Percentiles rank a stretch among this genome's conserved stretches.
These are phyloP conservation scores for Oriolus oriolus DNA, from an alignment of 2,113 vertebrate genomes.

Conservation along the genomic window DNA sequence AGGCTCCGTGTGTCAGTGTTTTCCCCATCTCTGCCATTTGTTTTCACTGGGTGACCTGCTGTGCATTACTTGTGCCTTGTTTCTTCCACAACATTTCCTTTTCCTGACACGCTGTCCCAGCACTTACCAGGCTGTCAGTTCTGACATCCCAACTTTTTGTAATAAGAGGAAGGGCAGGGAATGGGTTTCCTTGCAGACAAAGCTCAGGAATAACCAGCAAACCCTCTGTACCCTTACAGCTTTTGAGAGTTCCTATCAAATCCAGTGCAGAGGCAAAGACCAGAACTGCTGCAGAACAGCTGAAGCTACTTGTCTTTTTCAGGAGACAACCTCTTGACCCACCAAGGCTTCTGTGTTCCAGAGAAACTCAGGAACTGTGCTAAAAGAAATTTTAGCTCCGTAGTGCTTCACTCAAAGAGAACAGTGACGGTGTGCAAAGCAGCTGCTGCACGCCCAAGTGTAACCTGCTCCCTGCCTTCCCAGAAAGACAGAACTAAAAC, in stretches of 20 bases:
- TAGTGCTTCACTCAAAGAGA: not conserved
- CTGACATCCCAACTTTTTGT: constrained; percentile 3
- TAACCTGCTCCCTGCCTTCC: not conserved
- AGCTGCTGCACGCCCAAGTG: not conserved
- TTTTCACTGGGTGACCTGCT: not conserved
- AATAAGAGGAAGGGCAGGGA: not conserved
- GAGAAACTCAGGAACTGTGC: not conserved
- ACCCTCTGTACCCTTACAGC: not conserved
- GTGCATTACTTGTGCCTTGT: not conserved
- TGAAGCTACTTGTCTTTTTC: not conserved
- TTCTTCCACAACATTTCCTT: constrained; percentile 10
- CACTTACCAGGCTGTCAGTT: not conserved
- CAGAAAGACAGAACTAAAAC: not conserved
- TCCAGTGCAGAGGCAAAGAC: not conserved
- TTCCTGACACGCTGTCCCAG: not conserved
- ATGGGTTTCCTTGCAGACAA: not conserved
- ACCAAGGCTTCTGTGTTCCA: not conserved
- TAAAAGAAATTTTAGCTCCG: not conserved
- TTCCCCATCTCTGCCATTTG: not conserved
- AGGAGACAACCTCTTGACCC: not conserved
- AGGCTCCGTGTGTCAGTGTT: not conserved
- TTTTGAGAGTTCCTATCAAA: not conserved
- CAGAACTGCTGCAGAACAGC: not conserved
- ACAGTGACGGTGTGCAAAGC: not conserved
- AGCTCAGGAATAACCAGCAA: not conserved